These are phyloP conservation scores for Cloeon dipterum DNA, from an alignment of 2,888 invertebrate species.

Conservation along the genomic window DNA sequence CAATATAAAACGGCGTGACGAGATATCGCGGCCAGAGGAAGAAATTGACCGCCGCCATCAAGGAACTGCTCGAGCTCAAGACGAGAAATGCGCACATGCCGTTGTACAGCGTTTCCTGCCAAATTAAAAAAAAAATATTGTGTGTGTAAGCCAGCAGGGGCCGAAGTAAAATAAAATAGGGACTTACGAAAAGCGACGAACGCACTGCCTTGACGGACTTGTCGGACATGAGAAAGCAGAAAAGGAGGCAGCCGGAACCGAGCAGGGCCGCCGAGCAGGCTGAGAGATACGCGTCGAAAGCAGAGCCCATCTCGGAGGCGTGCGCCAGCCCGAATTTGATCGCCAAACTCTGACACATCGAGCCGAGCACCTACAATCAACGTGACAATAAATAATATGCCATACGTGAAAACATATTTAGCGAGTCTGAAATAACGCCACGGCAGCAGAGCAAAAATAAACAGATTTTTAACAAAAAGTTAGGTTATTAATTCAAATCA, in stretches of 20 bases:
- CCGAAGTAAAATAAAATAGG: too few relatives aligned
- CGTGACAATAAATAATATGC: too few relatives aligned
- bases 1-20: not conserved
- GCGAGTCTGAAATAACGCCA: too few relatives aligned
- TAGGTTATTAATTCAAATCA: too few relatives aligned
- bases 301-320: not conserved
- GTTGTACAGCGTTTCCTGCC: not conserved
- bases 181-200: not conserved
- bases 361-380: not conserved
- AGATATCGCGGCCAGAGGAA: not conserved
- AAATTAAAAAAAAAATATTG: not conserved
- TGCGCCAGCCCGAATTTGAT: not conserved
- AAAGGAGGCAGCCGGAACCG: not conserved
- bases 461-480: too few relatives aligned
- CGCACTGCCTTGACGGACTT: not conserved
- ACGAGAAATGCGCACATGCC: not conserved
- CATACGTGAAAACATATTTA: too few relatives aligned
- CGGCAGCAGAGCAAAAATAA: too few relatives aligned
- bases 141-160: too few relatives aligned
- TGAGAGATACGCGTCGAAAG: not conserved
- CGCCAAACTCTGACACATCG: constrained; percentile 1
- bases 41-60: not conserved
- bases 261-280: not conserved
- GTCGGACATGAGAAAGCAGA: not conserved
- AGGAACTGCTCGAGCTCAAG: not conserved